Base-by-base conservation (phyloP, 1,140 invertebrate genomes). In the Drosophila elegans region DNA sequence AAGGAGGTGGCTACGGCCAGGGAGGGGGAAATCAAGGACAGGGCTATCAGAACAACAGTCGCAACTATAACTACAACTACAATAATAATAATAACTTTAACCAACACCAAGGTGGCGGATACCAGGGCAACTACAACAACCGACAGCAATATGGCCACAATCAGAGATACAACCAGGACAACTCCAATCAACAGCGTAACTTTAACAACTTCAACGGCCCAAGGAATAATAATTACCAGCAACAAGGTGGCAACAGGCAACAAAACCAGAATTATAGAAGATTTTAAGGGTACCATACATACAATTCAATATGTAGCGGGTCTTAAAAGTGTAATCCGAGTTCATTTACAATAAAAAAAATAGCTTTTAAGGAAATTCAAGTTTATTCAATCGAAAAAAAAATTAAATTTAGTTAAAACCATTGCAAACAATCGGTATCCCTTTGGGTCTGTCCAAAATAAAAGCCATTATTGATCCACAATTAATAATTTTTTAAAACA, bases 201-300 rank as follows among this genome's bases (percentile, higher is more conserved):
- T 72, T 45, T 46, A 80, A 77, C 45, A 85, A 80, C 57, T 80
- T 73, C 51, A 83, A 79, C 45, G 63, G 55, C 0, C 34, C 51
- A 4, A 68, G 71, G 13, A 56, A 81, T 16, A 44, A 51, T 3
- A 74, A 77, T 29, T 61, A 78, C 4, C 73, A 76, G 7, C 73
- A 76, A 38, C 54, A 63, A 9, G 74, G 73, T 7, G 51, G 48
- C 51, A 74, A 67, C 25, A 21, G 74, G n/a, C 73, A 67, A 1
- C 61, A 67, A 25, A 38, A 36, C 6, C 72, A 63, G 34, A 85
- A 85, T 27, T 86, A 85, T 66, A 74, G 83, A 49, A 53, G 81
- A 49, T 85, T 85, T 59, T 85, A 74, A 52, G 25, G 16, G 7
- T n/a, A 25, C 2, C 21, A 29, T n/a, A 73, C 21, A 71, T 11